These are phyloP conservation scores for Andricus quercusramuli DNA, from an alignment of 2,888 invertebrate genomes.

Conservation along the genomic window DNA sequence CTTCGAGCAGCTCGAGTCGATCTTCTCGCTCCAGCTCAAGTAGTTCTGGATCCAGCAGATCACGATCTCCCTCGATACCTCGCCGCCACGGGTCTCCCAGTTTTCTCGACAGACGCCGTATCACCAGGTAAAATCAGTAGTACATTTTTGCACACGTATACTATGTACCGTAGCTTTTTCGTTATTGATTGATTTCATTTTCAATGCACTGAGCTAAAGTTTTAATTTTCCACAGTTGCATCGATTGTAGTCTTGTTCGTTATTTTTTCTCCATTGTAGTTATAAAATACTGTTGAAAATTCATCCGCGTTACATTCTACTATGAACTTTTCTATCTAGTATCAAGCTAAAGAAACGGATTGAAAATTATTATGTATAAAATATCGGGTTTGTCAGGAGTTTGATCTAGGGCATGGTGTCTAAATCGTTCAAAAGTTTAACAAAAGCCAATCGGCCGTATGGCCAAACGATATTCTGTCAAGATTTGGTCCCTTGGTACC, in stretches of 20 bases:
- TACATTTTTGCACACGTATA: slow-evolving; percentile 18
- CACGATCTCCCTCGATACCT: slow-evolving; percentile 94
- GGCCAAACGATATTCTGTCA: no score
- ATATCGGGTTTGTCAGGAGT: background rate
- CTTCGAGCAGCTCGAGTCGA: slow-evolving; percentile 81
- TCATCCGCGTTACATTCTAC: slow-evolving; percentile 7
- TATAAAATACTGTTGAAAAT: background rate
- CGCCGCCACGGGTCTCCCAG: slow-evolving; percentile 95
- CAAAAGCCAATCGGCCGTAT: no score
- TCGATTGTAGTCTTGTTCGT: slow-evolving; percentile 59
- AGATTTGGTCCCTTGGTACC: no score
- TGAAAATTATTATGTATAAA: background rate
- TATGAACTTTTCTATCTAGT: background rate
- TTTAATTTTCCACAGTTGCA: slow-evolving; percentile 60
- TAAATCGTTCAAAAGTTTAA: no score
- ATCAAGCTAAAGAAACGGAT: background rate
- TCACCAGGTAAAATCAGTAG: slow-evolving; percentile 89
- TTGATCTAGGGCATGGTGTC: background rate
- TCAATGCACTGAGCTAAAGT: slow-evolving; percentile 63
- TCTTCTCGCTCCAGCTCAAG: slow-evolving; percentile 80
- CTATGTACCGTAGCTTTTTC: slow-evolving; percentile 47
- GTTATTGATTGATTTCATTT: slow-evolving; percentile 49
- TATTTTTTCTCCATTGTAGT: slow-evolving; percentile 45
- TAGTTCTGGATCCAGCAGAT: slow-evolving; percentile 79
- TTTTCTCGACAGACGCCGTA: slow-evolving; percentile 94